Evolutionary conservation across 2,888 invertebrate species (phyloP).

Genomic region (Apodemia duryi): DNA sequence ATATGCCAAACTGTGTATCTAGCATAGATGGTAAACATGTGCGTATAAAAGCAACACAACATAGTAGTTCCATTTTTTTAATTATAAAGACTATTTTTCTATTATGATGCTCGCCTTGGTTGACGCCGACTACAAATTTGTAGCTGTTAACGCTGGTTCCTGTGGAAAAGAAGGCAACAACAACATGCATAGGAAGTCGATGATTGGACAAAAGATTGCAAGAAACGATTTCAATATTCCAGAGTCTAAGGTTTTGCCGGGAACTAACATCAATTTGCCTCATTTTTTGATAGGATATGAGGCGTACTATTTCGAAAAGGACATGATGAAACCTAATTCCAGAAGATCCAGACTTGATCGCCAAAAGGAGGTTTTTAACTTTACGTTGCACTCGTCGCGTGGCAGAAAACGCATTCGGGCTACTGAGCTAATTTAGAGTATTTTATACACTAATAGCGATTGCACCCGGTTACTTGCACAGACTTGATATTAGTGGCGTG

Average conservation of each 20-base stretch:
- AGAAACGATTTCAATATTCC: conserved; percentile 18
- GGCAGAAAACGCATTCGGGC: conserved; percentile 19
- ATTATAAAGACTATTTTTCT: conserved; percentile 12
- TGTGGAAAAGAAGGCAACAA: conserved; percentile 26
- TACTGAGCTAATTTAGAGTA: conserved; percentile 22
- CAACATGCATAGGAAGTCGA: conserved; percentile 16
- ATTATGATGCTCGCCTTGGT: conserved; percentile 17
- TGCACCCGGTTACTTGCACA: conserved; percentile 18
- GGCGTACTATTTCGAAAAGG: conserved; percentile 18
- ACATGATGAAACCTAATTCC: conserved; percentile 20
- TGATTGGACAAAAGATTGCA: conserved; percentile 2
- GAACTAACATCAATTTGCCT: conserved; percentile 18
- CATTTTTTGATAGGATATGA: conserved; percentile 20
- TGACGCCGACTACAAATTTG: conserved; percentile 25
- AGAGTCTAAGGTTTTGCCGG: conserved; percentile 19
- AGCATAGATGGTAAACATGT: conserved; percentile 8
- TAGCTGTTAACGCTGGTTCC: conserved; percentile 22
- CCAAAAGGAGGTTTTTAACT: conserved; percentile 22
- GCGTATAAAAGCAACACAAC: conserved; percentile 1
- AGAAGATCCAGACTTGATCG: conserved; percentile 13
- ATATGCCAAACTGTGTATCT: not conserved
- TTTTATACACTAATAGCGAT: conserved; percentile 24
- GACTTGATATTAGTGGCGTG: conserved; percentile 24
- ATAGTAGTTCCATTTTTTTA: conserved; percentile 11
- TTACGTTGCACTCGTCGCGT: conserved; percentile 20